A percentile compares a stretch with the other conserved stretches of the same genome.
These are phyloP conservation scores for Cryptophagus acutangulus DNA, from an alignment of 2,888 invertebrate genomes.

Conservation along the genomic window DNA sequence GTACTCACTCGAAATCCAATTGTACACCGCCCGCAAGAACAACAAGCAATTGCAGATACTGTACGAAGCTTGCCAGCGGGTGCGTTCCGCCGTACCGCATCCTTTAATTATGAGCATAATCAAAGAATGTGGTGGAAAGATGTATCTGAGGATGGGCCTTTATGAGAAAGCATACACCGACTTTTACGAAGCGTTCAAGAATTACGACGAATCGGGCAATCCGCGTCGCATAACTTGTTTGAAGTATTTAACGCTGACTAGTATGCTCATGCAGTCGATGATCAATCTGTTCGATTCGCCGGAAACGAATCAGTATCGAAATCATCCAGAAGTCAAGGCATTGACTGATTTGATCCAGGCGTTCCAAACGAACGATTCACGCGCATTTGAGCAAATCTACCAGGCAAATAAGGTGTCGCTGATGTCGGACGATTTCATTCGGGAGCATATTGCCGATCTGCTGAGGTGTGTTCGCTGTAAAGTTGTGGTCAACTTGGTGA, in stretches of 20 bases:
- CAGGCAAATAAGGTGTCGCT: conserved; percentile 71
- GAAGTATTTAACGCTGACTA: conserved; percentile 95
- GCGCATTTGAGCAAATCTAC: conserved; percentile 92
- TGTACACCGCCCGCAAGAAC: conserved; percentile 99
- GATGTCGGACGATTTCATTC: conserved; percentile 97
- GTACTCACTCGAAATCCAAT: conserved; percentile 98
- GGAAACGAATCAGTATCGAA: conserved; percentile 99
- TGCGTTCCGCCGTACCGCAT: conserved; percentile 98
- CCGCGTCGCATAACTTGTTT: conserved; percentile 92
- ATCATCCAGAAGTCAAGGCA: conserved; percentile 95
- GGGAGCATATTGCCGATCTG: conserved; percentile 94
- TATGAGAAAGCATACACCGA: conserved; percentile 99
- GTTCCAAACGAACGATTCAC: conserved; percentile 96
- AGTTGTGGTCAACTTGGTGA: conserved; percentile 90
- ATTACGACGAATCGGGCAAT: conserved; percentile 98
- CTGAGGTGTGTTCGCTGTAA: conserved; percentile 92
- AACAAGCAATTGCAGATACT: conserved; percentile 94
- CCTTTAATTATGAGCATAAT: conserved; percentile 99
- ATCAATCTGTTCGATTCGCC: conserved; percentile 99
- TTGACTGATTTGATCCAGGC: conserved; percentile 97
- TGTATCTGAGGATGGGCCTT: conserved; percentile 97
- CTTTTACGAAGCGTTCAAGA: conserved; percentile 99
- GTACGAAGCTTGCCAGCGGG: conserved; percentile 95
- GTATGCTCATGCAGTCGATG: conserved; percentile 98
- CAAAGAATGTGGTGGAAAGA: conserved; percentile 96